phyloP scores from a whole-genome alignment of 1,140 invertebrate genomes.

The Galleria mellonella region DNA sequence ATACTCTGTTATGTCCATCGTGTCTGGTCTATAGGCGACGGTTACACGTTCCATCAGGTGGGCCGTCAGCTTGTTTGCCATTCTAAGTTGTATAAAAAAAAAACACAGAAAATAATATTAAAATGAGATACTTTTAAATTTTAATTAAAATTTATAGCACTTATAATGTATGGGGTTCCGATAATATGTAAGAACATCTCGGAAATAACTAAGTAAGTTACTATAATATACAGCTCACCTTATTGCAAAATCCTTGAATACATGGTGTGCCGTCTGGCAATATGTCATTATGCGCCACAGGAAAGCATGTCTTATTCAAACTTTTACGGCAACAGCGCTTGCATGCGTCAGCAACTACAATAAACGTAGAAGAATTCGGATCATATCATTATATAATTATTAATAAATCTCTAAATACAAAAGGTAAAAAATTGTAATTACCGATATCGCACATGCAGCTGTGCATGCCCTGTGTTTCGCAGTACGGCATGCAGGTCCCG shows the following conservation, averaged over 20 bases:
- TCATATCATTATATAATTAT: neutral
- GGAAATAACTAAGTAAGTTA: no score
- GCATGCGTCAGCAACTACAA: slow-evolving; percentile 82
- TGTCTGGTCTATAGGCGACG: no score
- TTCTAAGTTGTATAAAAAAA: no score
- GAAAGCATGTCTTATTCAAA: slow-evolving; percentile 93
- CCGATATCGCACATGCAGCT: slow-evolving; percentile 97
- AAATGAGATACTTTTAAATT: no score
- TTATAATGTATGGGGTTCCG: no score
- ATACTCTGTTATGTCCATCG: no score
- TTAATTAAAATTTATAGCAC: no score
- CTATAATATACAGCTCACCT: slow-evolving; percentile 74
- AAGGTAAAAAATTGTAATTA: slow-evolving; percentile 48
- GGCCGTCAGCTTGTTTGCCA: no score
- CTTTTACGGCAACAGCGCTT: slow-evolving; percentile 92
- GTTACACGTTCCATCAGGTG: no score
- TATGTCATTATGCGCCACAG: slow-evolving; percentile 89
- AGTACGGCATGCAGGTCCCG: slow-evolving; percentile 93
- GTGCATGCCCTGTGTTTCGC: slow-evolving; percentile 92
- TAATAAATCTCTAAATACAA: neutral
- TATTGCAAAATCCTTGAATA: slow-evolving; percentile 96
- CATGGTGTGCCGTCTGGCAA: slow-evolving; percentile 95
- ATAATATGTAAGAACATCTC: no score
- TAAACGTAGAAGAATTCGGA: slow-evolving; percentile 3
- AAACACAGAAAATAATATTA: no score